A percentile compares a stretch with the other conserved stretches of the same genome.
These are phyloP conservation scores for Manis javanica DNA, from an alignment of 2,797 vertebrate species.

Conservation along the genomic window DNA sequence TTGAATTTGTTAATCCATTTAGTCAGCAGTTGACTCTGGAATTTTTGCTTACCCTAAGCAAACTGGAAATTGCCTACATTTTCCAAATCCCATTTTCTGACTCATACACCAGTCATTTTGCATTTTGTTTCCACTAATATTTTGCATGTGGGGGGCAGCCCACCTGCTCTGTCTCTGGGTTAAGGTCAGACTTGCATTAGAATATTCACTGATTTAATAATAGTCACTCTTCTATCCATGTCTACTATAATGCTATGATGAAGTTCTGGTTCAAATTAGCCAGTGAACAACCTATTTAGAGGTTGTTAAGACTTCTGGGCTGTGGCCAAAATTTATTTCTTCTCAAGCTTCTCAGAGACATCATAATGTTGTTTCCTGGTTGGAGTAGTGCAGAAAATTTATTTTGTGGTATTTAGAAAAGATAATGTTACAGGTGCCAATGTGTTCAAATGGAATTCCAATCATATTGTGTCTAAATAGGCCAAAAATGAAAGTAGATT, in stretches of 20 bases:
- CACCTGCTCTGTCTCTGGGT: conserved; percentile 53
- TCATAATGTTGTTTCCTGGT: conserved; percentile 21
- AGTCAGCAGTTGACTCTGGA: conserved; percentile 67
- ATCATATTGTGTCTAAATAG: conserved; percentile 47
- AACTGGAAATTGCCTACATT: conserved; percentile 65
- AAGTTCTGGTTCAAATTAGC: conserved; percentile 57
- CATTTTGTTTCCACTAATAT: neutral
- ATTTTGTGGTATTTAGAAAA: conserved; percentile 67
- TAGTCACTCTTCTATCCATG: conserved; percentile 24
- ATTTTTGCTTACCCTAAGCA: conserved; percentile 72
- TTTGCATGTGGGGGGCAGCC: neutral
- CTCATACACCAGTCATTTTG: neutral
- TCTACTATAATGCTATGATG: neutral
- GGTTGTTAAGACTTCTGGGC: conserved; percentile 1
- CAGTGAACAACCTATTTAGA: conserved; percentile 1
- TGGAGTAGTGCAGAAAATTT: conserved; percentile 49
- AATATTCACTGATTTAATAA: conserved; percentile 27
- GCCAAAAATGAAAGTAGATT: conserved; percentile 43
- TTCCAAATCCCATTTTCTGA: conserved; percentile 49
- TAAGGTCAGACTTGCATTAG: conserved; percentile 1
- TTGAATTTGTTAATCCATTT: conserved; percentile 67
- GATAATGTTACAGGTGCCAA: conserved; percentile 63
- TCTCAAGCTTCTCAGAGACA: neutral
- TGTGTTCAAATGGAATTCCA: conserved; percentile 30
- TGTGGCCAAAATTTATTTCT: conserved; percentile 55